Evolutionary conservation across 2,888 invertebrate species (phyloP), one percentile per base, ranked within the genome.

Genomic region (Lepidocyrtinus sp.): DNA sequence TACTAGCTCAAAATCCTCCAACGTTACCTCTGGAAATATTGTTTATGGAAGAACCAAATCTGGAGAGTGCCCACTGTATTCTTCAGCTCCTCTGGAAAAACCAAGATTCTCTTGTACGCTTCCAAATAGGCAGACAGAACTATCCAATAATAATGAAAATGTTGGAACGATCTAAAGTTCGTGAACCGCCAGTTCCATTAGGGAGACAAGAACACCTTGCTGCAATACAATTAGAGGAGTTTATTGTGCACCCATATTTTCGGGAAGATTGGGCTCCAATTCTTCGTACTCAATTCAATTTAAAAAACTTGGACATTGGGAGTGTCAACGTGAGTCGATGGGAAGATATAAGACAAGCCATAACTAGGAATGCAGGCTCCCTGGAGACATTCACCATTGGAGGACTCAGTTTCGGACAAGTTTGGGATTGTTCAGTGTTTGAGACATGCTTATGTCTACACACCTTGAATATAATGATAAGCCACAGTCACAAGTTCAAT

Each of bases 201-300:
- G 68, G 21, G 22, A 25, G 71, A 25, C 19, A 46, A 12, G 80
- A 62, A 61, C 72, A 27, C n/a, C 45, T 78, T 26, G 59, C 77
- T 0, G n/a, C 73, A 1, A 25, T 82, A 0, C 84, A 83, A 59
- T 27, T 85, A 17, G 67, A 77, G 21, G 81, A 82, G 22, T 76
- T 85, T 26, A 61, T 78, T 0, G 80, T 84, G 3, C 75, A 81
- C 59, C 81, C 85, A 17, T 84, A 84, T 27, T 85, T 85, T 62
- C 75, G 83, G 21, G 82, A 80, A 36, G 85, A 84, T 21, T 85
- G 85, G 85, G 63, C 82, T 0, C 75, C 82, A 0, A 69, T 85
- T 19, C 75, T 85, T 9, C 55, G 24, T 12, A 67, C 75, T 3
- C 83, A 83, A 25, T 71, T 59, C 3, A 72, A 76, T 24, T 9